Evolutionary conservation across 35 echinoderm and acorn worm genomes (phyloP).

Genomic region (Lytechinus pictus): DNA sequence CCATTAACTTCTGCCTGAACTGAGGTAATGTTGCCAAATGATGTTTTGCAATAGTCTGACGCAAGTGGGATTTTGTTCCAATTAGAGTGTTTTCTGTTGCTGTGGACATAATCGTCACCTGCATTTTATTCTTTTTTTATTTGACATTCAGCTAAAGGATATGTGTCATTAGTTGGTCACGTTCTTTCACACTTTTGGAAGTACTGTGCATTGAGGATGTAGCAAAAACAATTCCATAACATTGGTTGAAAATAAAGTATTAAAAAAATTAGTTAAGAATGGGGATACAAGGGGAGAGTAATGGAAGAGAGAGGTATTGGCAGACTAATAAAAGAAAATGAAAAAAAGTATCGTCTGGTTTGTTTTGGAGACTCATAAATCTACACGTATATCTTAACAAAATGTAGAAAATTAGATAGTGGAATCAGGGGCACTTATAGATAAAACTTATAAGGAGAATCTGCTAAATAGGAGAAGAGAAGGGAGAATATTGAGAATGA

Average conservation of each 20-base stretch:
- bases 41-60: constrained; percentile 5
- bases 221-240: background rate
- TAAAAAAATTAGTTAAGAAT: no score
- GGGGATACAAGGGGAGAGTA: no score
- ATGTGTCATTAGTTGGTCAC: background rate
- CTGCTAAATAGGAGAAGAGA: no score
- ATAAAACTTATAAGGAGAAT: no score
- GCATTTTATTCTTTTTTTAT: background rate
- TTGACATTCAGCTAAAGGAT: background rate
- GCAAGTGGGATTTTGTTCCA: background rate
- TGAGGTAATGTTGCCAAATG: background rate
- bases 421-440: no score
- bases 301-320: no score
- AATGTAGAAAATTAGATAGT: no score
- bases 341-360: no score
- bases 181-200: background rate
- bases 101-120: background rate
- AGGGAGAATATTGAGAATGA: no score
- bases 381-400: no score
- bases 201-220: background rate
- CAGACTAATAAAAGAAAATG: no score
- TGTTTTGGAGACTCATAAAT: no score
- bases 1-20: background rate
- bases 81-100: background rate
- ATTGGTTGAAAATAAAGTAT: background rate